Base-by-base conservation (phyloP, 2,888 invertebrate genomes). In the Heliconius hortense region DNA sequence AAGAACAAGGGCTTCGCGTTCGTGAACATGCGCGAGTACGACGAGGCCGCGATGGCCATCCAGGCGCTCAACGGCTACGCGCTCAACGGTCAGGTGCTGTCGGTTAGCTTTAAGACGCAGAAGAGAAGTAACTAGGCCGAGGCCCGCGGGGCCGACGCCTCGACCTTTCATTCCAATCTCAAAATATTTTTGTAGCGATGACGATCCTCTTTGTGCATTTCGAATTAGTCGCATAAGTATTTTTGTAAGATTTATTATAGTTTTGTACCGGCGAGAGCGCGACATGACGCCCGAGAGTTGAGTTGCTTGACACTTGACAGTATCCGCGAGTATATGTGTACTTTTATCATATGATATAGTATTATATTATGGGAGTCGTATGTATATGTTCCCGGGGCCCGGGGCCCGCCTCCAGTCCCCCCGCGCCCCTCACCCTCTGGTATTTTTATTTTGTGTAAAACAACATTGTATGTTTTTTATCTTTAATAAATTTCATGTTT, bases 401-500 rank as follows among this genome's bases (percentile, higher is more conserved):
- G 82, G 83, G 84, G 83, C 80, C 84, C 86, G 85, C 87, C 86
- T 85, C 82, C 86, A 83, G 85, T 79, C 86, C 84, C 86, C 86
- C 84, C 80, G 84, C 83, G 82, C 85, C 82, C 82, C 82, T 82
- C 87, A 89, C 92, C 91, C 92, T 90, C 93, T 92, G 90, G 89
- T 91, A 93, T 93, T 91, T 78, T 92, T 92, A 93, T 93, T 94
- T 93, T 93, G 91, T 93, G 92, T 93, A 93, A 92, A 91, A 90
- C 88, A 90, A 87, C 87, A 90, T 89, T 94, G 93, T 94, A 94
- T 93, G 93, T 92, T 94, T 93, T 92, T 90, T 88, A 91, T 90
- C 91, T 92, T 92, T 91, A 94, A 94, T 93, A 94, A 94, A 94
- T 90, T 94, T 93, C 92, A 93, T 92, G 92, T 92, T 94, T 93